Evolutionary conservation across 23 tunicate genomes (phyloP).

Genomic region (Styela clava): DNA sequence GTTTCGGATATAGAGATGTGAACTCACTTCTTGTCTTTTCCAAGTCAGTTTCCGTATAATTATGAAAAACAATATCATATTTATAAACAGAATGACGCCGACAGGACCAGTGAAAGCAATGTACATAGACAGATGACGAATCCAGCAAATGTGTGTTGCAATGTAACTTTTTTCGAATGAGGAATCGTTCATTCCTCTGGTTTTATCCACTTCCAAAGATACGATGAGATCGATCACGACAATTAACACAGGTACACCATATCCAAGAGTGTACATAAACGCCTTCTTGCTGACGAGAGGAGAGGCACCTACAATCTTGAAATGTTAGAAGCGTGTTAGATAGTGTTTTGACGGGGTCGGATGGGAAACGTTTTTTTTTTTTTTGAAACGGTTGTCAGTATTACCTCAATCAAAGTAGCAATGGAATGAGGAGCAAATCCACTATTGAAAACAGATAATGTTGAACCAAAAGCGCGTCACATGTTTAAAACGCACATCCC

Average conservation of each 20-base stretch:
- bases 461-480: too few relatives aligned
- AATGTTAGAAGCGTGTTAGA: not conserved
- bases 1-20: too few relatives aligned
- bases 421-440: too few relatives aligned
- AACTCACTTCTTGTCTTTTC: not conserved
- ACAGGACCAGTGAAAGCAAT: conserved; percentile 21
- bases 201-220: not conserved
- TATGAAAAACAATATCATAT: conserved; percentile 23
- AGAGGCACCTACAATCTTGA: conserved; percentile 2
- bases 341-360: too few relatives aligned
- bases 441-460: too few relatives aligned
- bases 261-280: conserved; percentile 21
- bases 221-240: not conserved
- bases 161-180: conserved; percentile 24
- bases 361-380: too few relatives aligned
- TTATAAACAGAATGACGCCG: conserved; percentile 15
- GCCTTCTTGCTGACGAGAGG: not conserved
- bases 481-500: too few relatives aligned
- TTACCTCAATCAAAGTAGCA: too few relatives aligned
- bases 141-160: conserved; percentile 21
- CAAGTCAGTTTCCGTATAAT: conserved; percentile 26
- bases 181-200: not conserved
- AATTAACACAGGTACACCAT: conserved; percentile 2
- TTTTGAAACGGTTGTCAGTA: too few relatives aligned
- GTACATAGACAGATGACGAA: conserved; percentile 12